phyloP scores from a whole-genome alignment of 2,888 invertebrate species.

The Nephrotoma guestfalica region DNA sequence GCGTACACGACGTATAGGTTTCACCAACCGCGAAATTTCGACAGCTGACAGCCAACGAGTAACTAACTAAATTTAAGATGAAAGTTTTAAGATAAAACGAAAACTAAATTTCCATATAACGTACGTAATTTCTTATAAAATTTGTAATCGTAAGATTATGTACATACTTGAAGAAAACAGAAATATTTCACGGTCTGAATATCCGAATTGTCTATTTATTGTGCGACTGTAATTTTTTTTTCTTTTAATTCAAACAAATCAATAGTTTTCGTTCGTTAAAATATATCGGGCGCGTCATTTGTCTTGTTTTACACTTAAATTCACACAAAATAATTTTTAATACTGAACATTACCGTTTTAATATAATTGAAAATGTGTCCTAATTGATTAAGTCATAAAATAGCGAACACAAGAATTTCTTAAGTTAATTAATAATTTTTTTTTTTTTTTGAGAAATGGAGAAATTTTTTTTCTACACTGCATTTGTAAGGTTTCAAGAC shows the following conservation, averaged over 20 bases:
- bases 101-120: neutral
- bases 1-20: too few species aligned
- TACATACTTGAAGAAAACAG: neutral
- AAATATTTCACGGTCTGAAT: neutral
- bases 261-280: neutral
- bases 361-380: neutral
- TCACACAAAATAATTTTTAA: too few species aligned
- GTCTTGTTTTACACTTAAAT: too few species aligned
- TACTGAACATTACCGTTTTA: too few species aligned
- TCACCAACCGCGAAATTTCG: too few species aligned
- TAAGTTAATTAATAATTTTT: neutral
- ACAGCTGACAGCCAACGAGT: neutral
- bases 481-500: too few species aligned
- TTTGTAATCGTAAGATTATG: neutral
- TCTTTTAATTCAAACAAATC: neutral
- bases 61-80: neutral
- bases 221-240: neutral
- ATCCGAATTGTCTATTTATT: neutral
- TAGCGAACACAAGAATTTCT: neutral
- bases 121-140: neutral
- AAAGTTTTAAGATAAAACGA: neutral
- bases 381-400: neutral
- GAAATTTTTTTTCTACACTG: neutral
- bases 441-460: neutral
- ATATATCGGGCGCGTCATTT: too few species aligned